Conservation (phyloP, 2,797 vertebrate genomes). For the Sebastes taczanowskii region DNA sequence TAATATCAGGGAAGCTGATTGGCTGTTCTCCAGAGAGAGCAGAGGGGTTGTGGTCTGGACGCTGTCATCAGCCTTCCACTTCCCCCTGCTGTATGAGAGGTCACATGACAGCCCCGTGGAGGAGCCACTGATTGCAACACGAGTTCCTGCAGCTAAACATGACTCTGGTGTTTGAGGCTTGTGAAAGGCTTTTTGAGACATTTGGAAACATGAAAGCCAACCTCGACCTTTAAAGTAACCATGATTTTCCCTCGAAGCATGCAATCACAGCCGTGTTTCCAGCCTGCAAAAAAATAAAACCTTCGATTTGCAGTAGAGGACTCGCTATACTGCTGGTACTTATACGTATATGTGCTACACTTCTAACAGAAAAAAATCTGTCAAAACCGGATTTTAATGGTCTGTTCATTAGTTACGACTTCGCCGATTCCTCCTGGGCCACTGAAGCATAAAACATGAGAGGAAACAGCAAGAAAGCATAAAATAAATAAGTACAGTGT, state of each 20-base stretch:
- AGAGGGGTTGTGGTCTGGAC: not conserved
- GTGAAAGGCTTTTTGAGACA: not conserved
- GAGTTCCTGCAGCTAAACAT: not conserved
- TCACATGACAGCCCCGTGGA: slow-evolving; percentile 37
- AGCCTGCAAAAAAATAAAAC: not conserved
- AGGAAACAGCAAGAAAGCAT: not conserved
- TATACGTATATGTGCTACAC: not conserved
- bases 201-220: not conserved
- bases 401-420: not conserved
- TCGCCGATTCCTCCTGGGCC: not conserved
- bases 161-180: not conserved
- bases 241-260: not conserved
- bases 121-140: not conserved
- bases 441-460: not conserved
- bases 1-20: slow-evolving; percentile 51
- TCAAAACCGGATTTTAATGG: not conserved
- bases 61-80: slow-evolving; percentile 26
- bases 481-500: not conserved
- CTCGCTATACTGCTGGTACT: not conserved
- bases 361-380: not conserved
- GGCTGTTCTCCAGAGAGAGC: slow-evolving; percentile 31
- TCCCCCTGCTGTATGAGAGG: slow-evolving; percentile 47
- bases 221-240: not conserved
- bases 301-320: not conserved
- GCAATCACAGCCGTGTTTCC: not conserved